Evolutionary conservation across 2,113 vertebrate species (phyloP), one percentile per base, ranked within the genome.

Genomic region (Toxostoma redivivum): DNA sequence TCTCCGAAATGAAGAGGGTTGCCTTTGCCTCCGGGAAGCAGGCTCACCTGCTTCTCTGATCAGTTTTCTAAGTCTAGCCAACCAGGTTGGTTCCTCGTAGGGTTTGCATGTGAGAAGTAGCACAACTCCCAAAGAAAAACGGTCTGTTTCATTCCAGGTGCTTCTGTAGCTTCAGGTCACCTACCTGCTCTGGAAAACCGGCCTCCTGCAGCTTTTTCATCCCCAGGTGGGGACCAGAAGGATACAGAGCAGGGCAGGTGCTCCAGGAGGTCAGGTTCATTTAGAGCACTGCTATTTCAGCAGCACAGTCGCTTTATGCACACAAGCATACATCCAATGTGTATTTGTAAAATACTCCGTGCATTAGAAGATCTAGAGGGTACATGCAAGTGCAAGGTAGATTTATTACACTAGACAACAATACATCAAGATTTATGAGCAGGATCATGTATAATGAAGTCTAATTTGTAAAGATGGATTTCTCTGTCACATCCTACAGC

Each of bases 381-480:
- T 77, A 37, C 5, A 0, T n/a, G 50, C 56, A 67, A 86, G 54
- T 33, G 56, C 72, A 50, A 31, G 47, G 18, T 53, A 48, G 51
- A 58, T 19, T 56, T 86, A 18, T 47, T 91, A 21, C 11, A 16
- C 45, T 25, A 50, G 72, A 33, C 92, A 83, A 62, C 45, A 58
- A 16, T 66, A 15, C 62, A 21, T 82, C 56, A 48, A 57, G 94
- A 86, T 94, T 93, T 86, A 89, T 44, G 86, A 88, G 76, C 77
- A 79, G 69, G 64, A 78, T 71, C 35, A n/a, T 24, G 57, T 61
- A 21, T 92, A 92, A 92, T 40, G 92, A 93, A 92, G 72, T 57
- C 56, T 92, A 56, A 67, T 93, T 88, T 83, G 64, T 53, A 23
- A 88, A 92, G 92, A 71, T 66, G 60, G 76, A 84, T 95, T 92